Base-by-base conservation (phyloP, 2,888 invertebrate species). In the Apantesis nais region DNA sequence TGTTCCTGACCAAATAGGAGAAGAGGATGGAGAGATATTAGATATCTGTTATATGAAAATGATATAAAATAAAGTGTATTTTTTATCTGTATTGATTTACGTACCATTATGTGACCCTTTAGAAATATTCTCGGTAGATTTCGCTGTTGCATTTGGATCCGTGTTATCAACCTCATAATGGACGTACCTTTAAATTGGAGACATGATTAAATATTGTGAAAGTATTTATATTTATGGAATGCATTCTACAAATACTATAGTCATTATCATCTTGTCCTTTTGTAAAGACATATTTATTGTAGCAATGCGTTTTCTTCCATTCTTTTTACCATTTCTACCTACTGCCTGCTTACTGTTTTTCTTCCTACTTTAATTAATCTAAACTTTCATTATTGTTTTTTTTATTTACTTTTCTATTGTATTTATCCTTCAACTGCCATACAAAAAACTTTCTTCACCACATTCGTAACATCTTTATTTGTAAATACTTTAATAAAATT, bases 81-180 rank as follows among this genome's bases (percentile, higher is more conserved):
- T 22, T 22, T 16, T 0, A 48, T 22, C 19, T 44, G 16, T 5
- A 22, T 48, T 34, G 5, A 44, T 22, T n/a, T 25, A 58, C 55
- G 58, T 84, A 93, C 93, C 93, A 72, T 94, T 94, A 68, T 86
- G 89, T 39, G 86, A 73, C 29, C 83, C 84, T 81, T 89, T 93
- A 9, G 79, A 84, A 62, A 75, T 66, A 11, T 83, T 63, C 66
- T 90, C 91, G 0, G 85, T 72, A 1, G 81, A 90, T 82, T 92
- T 95, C 0, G 78, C 80, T 8, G 85, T 91, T 0, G 84, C 88
- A 70, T 91, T 94, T 0, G 92, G 95, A 34, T 96, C 96, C 0
- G 96, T 95, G 76, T 97, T 97, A 88, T 99, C 99, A 0, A 99
- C 99, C 94, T 99, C 98, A 86, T 99, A 99, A 90, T 99, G 99